These are phyloP conservation scores for Limosa lapponica DNA, from an alignment of 2,797 vertebrate genomes.

Conservation along the genomic window DNA sequence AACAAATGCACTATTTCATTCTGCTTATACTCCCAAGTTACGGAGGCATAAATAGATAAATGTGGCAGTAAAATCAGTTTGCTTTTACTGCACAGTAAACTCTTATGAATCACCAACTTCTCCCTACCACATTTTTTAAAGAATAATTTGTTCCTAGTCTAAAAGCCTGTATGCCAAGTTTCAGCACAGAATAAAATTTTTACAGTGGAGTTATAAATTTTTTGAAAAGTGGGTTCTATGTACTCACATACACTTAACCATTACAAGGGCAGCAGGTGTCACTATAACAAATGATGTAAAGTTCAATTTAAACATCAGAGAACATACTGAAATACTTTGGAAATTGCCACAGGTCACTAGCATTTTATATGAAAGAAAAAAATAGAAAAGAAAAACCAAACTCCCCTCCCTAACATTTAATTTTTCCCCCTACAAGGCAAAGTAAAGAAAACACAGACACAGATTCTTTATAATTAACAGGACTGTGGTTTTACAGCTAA, in stretches of 20 bases:
- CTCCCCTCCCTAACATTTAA: background rate
- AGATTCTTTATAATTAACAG: slow-evolving; percentile 62
- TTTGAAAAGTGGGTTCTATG: slow-evolving; percentile 43
- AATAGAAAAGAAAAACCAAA: background rate
- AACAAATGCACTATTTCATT: background rate
- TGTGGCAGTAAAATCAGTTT: slow-evolving; percentile 17
- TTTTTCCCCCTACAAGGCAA: background rate
- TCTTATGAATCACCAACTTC: slow-evolving; percentile 5
- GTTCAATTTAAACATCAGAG: slow-evolving; percentile 66
- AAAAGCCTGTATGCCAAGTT: slow-evolving; percentile 13
- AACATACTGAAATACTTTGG: slow-evolving; percentile 57
- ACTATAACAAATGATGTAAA: slow-evolving; percentile 69
- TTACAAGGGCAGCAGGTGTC: slow-evolving; percentile 65
- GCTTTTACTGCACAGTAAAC: slow-evolving; percentile 29
- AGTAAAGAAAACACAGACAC: slow-evolving; percentile 48
- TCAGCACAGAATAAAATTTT: slow-evolving; percentile 49
- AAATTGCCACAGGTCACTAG: slow-evolving; percentile 60
- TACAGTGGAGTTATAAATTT: slow-evolving; percentile 56
- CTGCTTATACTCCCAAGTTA: background rate
- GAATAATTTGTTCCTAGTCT: slow-evolving; percentile 50
- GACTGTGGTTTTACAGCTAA: slow-evolving; percentile 38
- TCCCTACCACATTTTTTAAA: background rate
- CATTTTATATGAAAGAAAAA: slow-evolving; percentile 6
- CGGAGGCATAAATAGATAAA: slow-evolving; percentile 26
- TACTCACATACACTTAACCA: slow-evolving; percentile 34